phyloP scores from a whole-genome alignment of 1,140 invertebrate species.

The Carposina sasakii region DNA sequence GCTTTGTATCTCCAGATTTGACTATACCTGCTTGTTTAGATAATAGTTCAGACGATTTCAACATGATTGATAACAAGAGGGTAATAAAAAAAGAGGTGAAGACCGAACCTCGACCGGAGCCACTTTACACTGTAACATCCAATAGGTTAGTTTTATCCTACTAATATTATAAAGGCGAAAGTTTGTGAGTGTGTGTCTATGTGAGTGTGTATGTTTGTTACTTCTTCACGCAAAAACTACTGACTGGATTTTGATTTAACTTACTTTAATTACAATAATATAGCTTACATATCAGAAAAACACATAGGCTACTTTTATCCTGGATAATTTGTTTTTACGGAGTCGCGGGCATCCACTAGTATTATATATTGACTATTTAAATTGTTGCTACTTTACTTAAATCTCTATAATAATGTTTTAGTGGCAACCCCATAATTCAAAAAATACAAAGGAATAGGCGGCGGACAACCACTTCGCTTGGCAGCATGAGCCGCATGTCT shows the following conservation, averaged over 20 bases:
- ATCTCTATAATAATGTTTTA: background rate
- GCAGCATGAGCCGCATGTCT: constrained; percentile 42
- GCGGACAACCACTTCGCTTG: constrained; percentile 35
- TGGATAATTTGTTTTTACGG: too few species aligned
- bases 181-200: too few species aligned
- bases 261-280: too few species aligned
- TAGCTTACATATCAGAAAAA: too few species aligned
- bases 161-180: background rate
- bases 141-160: constrained; percentile 38
- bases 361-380: background rate
- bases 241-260: too few species aligned
- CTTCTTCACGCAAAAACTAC: too few species aligned
- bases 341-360: too few species aligned
- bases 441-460: constrained; percentile 47
- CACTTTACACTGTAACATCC: constrained; percentile 45
- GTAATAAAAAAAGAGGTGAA: constrained; percentile 47
- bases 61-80: constrained; percentile 50
- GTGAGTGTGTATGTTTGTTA: too few species aligned
- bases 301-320: too few species aligned
- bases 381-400: background rate
- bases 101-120: constrained; percentile 38
- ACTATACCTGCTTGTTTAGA: constrained; percentile 31
- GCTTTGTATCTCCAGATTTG: constrained; percentile 28
- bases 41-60: constrained; percentile 33
- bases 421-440: constrained; percentile 47